These are phyloP conservation scores for Drosophila aff. DNA, from an alignment of 1,140 invertebrate species.

Conservation along the genomic window DNA sequence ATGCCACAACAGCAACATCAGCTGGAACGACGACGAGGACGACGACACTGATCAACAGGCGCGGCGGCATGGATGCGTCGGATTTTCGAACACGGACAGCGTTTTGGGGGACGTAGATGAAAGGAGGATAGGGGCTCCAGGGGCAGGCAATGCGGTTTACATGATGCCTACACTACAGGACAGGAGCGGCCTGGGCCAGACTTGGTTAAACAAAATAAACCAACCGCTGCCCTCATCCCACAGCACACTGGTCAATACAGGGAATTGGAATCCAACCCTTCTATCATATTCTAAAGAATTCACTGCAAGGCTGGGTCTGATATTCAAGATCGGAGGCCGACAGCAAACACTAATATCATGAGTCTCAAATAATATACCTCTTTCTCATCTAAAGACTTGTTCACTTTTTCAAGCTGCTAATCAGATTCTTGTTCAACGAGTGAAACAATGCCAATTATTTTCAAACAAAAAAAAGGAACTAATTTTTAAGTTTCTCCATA, in stretches of 20 bases:
- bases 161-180: conserved; percentile 77
- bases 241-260: conserved; percentile 14
- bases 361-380: background rate
- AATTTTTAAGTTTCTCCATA: background rate
- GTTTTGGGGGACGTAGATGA: background rate
- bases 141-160: conserved; percentile 66
- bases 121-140: background rate
- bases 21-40: conserved; percentile 33
- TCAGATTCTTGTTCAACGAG: too few species aligned
- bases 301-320: too few species aligned
- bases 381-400: too few species aligned
- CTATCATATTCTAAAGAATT: background rate
- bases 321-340: background rate
- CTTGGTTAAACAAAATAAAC: conserved; percentile 65
- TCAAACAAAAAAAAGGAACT: background rate
- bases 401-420: too few species aligned
- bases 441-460: too few species aligned
- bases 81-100: conserved; percentile 13
- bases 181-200: conserved; percentile 57
- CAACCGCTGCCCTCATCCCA: conserved; percentile 29
- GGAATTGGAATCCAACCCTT: background rate
- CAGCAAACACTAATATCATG: background rate
- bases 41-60: conserved; percentile 79
- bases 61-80: conserved; percentile 60
- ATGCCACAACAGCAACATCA: conserved; percentile 23